These are phyloP conservation scores for Platerodrilus igneus DNA, from an alignment of 2,888 invertebrate genomes.

Conservation along the genomic window DNA sequence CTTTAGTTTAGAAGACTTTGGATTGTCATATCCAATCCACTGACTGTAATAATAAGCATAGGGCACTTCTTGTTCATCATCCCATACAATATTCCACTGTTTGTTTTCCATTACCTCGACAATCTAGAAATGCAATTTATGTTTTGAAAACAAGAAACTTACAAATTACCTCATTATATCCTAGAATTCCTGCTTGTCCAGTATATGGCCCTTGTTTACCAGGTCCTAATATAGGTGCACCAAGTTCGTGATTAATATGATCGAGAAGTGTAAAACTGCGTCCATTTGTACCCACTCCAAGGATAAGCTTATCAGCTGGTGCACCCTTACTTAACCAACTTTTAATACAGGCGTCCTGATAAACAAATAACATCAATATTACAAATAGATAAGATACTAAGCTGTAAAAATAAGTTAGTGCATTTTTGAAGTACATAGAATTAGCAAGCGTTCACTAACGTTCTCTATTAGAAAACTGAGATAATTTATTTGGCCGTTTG, in stretches of 20 bases:
- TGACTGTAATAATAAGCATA: slow-evolving; percentile 43
- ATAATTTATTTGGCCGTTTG: no score
- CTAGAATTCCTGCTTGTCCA: slow-evolving; percentile 57
- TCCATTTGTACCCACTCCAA: slow-evolving; percentile 70
- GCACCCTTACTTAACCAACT: slow-evolving; percentile 56
- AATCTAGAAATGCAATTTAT: no score
- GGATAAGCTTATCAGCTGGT: slow-evolving; percentile 57
- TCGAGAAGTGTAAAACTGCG: slow-evolving; percentile 59
- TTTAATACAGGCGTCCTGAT: slow-evolving; percentile 48
- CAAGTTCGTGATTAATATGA: slow-evolving; percentile 47
- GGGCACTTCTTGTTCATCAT: slow-evolving; percentile 45
- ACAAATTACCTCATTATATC: slow-evolving; percentile 72
- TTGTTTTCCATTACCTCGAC: no score
- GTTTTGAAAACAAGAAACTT: no score
- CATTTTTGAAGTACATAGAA: no score
- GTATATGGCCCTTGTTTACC: slow-evolving; percentile 63
- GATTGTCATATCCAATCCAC: slow-evolving; percentile 48
- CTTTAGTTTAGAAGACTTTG: slow-evolving; percentile 41
- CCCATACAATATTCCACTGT: slow-evolving; percentile 37
- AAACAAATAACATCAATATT: no score
- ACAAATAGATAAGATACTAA: no score
- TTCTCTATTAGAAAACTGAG: no score
- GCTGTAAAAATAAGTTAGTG: no score
- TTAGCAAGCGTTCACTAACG: no score
- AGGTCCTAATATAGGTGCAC: slow-evolving; percentile 55